Evolutionary conservation across 2,797 vertebrate genomes (phyloP).

Genomic region (Pantherophis alleghaniensis): DNA sequence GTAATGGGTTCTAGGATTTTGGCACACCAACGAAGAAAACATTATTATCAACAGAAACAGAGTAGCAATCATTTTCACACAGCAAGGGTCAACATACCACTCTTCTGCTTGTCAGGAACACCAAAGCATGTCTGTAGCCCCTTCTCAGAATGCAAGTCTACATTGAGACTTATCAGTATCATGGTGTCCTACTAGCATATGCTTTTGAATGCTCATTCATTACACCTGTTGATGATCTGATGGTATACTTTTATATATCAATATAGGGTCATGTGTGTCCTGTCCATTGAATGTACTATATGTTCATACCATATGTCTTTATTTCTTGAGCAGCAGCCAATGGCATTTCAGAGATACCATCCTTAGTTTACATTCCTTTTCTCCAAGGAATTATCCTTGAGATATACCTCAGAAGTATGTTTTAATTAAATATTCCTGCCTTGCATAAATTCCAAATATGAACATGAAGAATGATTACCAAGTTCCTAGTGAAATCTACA

Average conservation of each 20-base stretch:
- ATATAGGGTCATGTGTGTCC: background rate
- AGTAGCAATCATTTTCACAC: background rate
- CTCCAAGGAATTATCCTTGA: background rate
- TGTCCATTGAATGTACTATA: background rate
- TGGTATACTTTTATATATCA: background rate
- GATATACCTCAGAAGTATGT: background rate
- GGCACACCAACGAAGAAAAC: background rate
- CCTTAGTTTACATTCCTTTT: background rate
- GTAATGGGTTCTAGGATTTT: background rate
- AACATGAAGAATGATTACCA: background rate
- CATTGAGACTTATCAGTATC: background rate
- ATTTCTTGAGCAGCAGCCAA: background rate
- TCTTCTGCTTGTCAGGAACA: background rate
- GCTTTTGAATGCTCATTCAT: background rate
- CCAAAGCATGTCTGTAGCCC: background rate
- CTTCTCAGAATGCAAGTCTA: background rate
- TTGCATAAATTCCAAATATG: background rate
- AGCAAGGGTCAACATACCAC: background rate
- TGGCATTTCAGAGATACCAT: background rate
- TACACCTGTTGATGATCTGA: background rate
- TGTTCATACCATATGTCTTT: background rate
- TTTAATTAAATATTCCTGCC: background rate
- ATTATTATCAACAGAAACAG: background rate
- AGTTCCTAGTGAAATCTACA: background rate
- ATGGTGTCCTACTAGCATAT: background rate